These are phyloP conservation scores for Bradypus variegatus DNA, from an alignment of 2,797 vertebrate genomes.

Conservation along the genomic window DNA sequence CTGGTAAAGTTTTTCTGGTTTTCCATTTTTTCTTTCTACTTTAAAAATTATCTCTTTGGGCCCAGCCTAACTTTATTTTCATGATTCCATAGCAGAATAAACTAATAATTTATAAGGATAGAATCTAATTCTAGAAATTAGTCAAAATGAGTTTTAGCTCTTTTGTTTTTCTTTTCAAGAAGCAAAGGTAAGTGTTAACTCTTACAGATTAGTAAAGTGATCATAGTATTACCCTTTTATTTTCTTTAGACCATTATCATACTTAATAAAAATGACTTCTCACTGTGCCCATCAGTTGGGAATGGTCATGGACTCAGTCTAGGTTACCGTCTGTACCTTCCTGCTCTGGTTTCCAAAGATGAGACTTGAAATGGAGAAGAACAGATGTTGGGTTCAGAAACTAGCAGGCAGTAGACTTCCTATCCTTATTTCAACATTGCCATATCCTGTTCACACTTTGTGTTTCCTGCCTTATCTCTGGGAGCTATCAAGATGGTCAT, in stretches of 20 bases:
- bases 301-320: not conserved
- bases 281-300: accelerated
- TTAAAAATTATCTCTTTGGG: slow-evolving; percentile 6
- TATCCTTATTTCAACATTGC: not conserved
- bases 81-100: not conserved
- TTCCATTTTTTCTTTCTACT: not conserved
- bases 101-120: not conserved
- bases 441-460: not conserved
- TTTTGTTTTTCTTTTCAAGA: not conserved
- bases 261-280: not conserved
- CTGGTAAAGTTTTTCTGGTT: not conserved
- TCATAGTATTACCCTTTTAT: not conserved
- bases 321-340: not conserved
- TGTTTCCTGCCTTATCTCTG: not conserved
- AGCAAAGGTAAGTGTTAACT: not conserved
- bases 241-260: not conserved
- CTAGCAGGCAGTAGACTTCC: not conserved
- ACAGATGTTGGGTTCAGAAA: not conserved
- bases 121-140: not conserved
- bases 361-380: not conserved
- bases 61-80: not conserved
- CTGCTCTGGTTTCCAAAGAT: not conserved
- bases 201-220: not conserved
- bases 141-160: not conserved
- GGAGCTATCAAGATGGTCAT: not conserved